Conservation (phyloP, 2,797 vertebrate genomes). For the Myioborus miniatus region DNA sequence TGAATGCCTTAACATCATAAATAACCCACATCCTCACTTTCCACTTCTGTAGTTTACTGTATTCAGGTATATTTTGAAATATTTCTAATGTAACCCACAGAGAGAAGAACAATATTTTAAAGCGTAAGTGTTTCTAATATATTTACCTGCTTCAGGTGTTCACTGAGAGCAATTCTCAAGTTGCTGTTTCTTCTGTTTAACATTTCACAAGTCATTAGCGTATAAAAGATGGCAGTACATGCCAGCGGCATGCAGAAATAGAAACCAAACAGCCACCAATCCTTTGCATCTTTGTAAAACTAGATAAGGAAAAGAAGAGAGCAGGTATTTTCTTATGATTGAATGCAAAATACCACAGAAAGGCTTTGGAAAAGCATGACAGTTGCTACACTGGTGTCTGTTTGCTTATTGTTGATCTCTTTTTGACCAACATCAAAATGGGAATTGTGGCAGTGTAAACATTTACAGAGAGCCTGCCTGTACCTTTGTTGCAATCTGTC, state of each 20-base stretch:
- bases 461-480: neutral
- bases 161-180: slow-evolving; percentile 92
- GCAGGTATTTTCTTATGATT: neutral
- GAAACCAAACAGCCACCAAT: slow-evolving; percentile 98
- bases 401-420: neutral
- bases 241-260: slow-evolving; percentile 93
- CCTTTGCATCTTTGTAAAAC: slow-evolving; percentile 89
- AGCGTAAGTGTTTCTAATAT: neutral
- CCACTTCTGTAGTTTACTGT: neutral
- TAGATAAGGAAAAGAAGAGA: slow-evolving; percentile 54
- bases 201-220: slow-evolving; percentile 97
- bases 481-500: neutral
- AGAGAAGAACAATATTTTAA: neutral
- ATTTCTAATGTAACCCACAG: neutral
- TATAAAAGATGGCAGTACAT: slow-evolving; percentile 93
- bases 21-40: neutral
- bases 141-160: slow-evolving; percentile 96
- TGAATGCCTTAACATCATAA: neutral
- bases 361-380: neutral
- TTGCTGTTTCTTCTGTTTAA: slow-evolving; percentile 92
- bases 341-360: neutral
- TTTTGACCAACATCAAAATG: neutral
- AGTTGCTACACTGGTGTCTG: neutral
- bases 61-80: neutral
- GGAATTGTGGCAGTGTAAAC: neutral